phyloP scores from a whole-genome alignment of 2,113 vertebrate genomes.

The Chloropsis hardwickii region DNA sequence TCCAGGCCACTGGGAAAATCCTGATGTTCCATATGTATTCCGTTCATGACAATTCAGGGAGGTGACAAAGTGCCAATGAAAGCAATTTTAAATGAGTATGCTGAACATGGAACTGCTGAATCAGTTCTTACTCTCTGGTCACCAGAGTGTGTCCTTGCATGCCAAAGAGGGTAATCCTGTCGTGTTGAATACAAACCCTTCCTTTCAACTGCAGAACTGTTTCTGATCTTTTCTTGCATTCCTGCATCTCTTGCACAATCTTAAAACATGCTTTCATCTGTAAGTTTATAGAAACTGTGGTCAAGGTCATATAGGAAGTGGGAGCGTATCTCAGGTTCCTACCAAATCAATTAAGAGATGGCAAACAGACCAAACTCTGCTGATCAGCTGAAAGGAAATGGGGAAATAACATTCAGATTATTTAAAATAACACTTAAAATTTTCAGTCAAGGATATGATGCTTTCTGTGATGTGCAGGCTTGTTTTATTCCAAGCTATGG shows the following conservation, averaged over 20 bases:
- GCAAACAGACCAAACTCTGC: not conserved
- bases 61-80: not conserved
- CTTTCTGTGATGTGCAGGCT: not conserved
- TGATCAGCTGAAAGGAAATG: not conserved
- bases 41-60: not conserved
- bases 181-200: not conserved
- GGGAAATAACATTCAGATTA: not conserved
- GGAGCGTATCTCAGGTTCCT: fast-evolving
- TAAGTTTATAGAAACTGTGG: not conserved
- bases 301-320: not conserved
- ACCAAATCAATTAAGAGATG: not conserved
- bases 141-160: not conserved
- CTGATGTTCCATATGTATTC: not conserved
- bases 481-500: not conserved
- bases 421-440: not conserved
- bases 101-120: not conserved
- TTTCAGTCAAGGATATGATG: not conserved
- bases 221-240: not conserved
- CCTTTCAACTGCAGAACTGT: not conserved
- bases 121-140: not conserved
- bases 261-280: not conserved
- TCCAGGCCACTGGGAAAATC: not conserved
- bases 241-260: not conserved
- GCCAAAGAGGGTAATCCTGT: not conserved
- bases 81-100: not conserved